Percentiles rank a stretch among this genome's conserved stretches.
Evolutionary conservation across 2,113 vertebrate genomes (phyloP).

Genomic region (Heloderma charlesbogerti): DNA sequence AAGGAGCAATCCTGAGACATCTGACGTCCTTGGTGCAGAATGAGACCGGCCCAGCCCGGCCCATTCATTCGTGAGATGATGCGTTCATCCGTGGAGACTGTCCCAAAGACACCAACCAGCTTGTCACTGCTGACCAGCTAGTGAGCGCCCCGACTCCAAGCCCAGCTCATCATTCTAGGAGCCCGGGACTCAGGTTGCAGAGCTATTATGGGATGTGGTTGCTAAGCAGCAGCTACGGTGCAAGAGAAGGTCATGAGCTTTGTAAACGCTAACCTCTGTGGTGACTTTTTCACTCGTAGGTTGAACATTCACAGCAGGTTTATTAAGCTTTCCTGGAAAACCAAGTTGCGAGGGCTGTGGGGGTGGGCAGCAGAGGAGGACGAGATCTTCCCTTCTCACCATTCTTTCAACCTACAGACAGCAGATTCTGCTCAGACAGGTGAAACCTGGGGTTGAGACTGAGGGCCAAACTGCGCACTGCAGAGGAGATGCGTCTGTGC

Average conservation of each 20-base stretch:
- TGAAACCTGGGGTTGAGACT: too few species aligned
- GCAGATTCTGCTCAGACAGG: background rate
- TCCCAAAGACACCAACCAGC: background rate
- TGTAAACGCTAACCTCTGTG: background rate
- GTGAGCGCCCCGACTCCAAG: background rate
- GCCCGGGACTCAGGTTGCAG: background rate
- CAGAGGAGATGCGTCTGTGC: too few species aligned
- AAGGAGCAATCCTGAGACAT: background rate
- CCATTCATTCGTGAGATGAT: background rate
- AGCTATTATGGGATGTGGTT: background rate
- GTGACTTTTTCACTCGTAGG: background rate
- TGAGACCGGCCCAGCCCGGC: background rate
- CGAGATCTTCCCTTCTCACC: too few species aligned
- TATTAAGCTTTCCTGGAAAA: background rate
- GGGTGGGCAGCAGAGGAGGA: background rate
- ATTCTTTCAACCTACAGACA: background rate
- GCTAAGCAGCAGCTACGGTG: background rate
- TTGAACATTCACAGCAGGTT: background rate
- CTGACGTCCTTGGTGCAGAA: background rate
- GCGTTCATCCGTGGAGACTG: background rate
- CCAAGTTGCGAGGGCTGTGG: background rate
- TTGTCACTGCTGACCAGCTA: too few species aligned
- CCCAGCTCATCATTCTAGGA: background rate
- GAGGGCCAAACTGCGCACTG: too few species aligned
- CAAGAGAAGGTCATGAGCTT: too few species aligned